phyloP scores from a whole-genome alignment of 2,797 vertebrate genomes.

The Lepilemur septentrionalis region DNA sequence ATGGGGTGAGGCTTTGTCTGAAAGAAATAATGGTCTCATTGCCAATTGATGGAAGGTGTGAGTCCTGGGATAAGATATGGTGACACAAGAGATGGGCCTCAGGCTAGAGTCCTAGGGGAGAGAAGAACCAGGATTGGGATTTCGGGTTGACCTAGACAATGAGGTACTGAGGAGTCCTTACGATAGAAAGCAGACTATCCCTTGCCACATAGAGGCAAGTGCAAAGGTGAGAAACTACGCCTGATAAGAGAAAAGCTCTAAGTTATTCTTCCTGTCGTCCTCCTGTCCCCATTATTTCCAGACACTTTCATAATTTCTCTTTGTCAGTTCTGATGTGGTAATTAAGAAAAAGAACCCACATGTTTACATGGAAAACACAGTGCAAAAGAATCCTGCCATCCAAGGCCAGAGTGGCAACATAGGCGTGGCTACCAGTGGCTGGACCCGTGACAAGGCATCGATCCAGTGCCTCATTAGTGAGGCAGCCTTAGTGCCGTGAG shows the following conservation, averaged over 20 bases:
- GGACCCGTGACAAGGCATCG: accelerated
- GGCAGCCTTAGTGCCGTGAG: background rate
- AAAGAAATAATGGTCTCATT: background rate
- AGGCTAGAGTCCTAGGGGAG: background rate
- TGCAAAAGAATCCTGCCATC: background rate
- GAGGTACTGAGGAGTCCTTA: background rate
- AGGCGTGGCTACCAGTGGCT: background rate
- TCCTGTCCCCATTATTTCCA: background rate
- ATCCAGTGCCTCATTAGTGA: background rate
- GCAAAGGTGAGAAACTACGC: background rate
- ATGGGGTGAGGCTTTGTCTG: background rate
- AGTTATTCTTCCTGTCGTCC: background rate
- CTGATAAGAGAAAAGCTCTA: background rate
- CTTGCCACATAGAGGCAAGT: background rate
- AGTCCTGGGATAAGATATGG: background rate
- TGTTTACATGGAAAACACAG: background rate
- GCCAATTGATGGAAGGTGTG: background rate
- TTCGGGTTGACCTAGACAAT: background rate
- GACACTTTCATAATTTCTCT: background rate
- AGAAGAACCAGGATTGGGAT: background rate
- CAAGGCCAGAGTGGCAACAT: background rate
- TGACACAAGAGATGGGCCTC: background rate
- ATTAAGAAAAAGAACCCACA: background rate
- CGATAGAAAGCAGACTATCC: background rate
- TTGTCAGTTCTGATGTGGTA: background rate